Conservation (phyloP, 2,113 vertebrate genomes). For the Sciurus niger region DNA sequence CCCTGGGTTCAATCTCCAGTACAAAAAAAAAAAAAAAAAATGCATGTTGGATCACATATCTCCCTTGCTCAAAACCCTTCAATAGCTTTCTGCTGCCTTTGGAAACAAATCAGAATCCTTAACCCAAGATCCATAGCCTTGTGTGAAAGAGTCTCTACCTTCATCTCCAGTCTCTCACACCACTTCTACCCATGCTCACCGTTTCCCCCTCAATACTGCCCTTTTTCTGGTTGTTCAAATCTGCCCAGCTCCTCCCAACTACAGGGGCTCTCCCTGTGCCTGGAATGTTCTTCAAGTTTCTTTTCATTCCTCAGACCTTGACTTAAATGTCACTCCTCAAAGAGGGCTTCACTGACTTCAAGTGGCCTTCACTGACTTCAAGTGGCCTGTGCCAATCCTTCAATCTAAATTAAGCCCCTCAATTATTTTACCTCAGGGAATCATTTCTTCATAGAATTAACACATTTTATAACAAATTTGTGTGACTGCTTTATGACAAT, state of each 20-base stretch:
- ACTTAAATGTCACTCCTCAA: background rate
- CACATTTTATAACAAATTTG: background rate
- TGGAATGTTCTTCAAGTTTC: background rate
- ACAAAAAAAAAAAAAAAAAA: too few species aligned
- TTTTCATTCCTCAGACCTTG: background rate
- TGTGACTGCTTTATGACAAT: background rate
- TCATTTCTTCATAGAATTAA: background rate
- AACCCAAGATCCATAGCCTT: background rate
- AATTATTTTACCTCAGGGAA: background rate
- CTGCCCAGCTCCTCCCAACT: background rate
- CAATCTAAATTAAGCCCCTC: background rate
- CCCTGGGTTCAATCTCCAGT: too few species aligned
- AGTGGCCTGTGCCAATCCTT: background rate
- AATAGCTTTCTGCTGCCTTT: background rate
- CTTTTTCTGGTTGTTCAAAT: background rate
- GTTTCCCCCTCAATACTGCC: background rate
- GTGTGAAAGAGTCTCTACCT: background rate
- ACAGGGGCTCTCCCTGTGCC: background rate
- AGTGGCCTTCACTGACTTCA: background rate
- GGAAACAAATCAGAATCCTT: background rate
- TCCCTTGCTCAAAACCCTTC: background rate
- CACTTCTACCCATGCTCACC: accelerated
- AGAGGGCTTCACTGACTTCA: background rate
- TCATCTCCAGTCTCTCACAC: background rate
- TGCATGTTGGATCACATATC: too few species aligned